phyloP scores from a whole-genome alignment of 1,140 invertebrate species.

The Caenorhabditis remanei region DNA sequence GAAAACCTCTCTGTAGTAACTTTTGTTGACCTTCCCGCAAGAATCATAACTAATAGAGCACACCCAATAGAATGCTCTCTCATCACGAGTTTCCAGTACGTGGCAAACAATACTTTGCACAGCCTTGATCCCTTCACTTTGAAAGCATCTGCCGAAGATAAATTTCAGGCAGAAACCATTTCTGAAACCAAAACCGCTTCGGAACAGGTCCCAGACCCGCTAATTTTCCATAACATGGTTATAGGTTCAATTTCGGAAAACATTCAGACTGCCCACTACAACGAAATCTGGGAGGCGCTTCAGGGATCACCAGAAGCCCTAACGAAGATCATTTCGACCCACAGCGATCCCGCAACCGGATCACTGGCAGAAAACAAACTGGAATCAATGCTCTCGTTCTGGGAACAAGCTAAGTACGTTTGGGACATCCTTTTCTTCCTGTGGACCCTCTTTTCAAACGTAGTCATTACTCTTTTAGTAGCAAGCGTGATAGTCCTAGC shows the following conservation, averaged over 20 bases:
- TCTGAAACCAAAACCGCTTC: not conserved
- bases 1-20: not conserved
- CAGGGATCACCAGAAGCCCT: not conserved
- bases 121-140: not conserved
- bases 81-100: not conserved
- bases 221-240: not conserved
- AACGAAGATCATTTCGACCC: not conserved
- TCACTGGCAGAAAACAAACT: not conserved
- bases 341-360: not conserved
- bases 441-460: not conserved
- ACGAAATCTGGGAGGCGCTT: not conserved
- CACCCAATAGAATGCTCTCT: not conserved
- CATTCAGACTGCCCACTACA: not conserved
- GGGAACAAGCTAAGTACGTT: not conserved
- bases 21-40: not conserved
- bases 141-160: not conserved
- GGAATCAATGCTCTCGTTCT: not conserved
- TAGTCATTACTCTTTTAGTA: not conserved
- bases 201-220: not conserved
- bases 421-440: not conserved
- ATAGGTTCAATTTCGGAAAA: not conserved
- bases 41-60: not conserved
- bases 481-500: not conserved
- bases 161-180: not conserved
- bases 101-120: not conserved